Evolutionary conservation across 64 coral and sea anemone genomes (phyloP).

Genomic region (Platygyra sinensis): DNA sequence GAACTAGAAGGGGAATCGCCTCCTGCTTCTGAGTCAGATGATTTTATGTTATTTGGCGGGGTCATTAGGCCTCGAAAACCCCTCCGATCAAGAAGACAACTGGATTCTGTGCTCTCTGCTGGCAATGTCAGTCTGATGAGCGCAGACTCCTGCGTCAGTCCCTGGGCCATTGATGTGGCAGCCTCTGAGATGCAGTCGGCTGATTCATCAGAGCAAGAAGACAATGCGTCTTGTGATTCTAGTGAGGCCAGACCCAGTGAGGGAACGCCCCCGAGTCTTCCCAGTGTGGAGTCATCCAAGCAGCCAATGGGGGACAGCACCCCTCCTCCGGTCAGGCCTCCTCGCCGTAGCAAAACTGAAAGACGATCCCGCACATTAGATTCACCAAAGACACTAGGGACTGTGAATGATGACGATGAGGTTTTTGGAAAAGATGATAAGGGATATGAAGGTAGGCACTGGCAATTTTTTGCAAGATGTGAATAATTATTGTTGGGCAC

Average conservation of each 20-base stretch:
- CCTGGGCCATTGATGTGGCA: slow-evolving; percentile 81
- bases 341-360: slow-evolving; percentile 78
- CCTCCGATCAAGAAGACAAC: slow-evolving; percentile 51
- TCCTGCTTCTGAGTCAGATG: not conserved
- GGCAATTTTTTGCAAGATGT: not conserved
- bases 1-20: slow-evolving; percentile 57
- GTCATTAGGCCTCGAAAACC: slow-evolving; percentile 30
- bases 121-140: slow-evolving; percentile 66
- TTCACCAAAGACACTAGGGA: slow-evolving; percentile 30
- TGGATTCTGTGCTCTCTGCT: slow-evolving; percentile 73
- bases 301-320: slow-evolving; percentile 4
- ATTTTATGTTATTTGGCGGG: slow-evolving; percentile 38
- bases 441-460: slow-evolving; percentile 78
- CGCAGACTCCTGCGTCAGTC: slow-evolving; percentile 78
- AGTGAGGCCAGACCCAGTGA: slow-evolving; percentile 28
- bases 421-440: slow-evolving; percentile 78
- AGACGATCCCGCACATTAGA: slow-evolving; percentile 43
- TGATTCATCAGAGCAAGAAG: slow-evolving; percentile 78
- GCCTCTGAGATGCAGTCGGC: slow-evolving; percentile 74
- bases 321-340: slow-evolving; percentile 63
- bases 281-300: not conserved
- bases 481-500: not conserved
- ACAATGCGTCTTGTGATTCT: slow-evolving; percentile 7
- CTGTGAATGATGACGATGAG: slow-evolving; percentile 72
- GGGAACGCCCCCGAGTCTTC: not conserved